Evolutionary conservation across 2,888 invertebrate species (phyloP), one percentile per base, ranked within the genome.

Genomic region (Xylophagus ater): DNA sequence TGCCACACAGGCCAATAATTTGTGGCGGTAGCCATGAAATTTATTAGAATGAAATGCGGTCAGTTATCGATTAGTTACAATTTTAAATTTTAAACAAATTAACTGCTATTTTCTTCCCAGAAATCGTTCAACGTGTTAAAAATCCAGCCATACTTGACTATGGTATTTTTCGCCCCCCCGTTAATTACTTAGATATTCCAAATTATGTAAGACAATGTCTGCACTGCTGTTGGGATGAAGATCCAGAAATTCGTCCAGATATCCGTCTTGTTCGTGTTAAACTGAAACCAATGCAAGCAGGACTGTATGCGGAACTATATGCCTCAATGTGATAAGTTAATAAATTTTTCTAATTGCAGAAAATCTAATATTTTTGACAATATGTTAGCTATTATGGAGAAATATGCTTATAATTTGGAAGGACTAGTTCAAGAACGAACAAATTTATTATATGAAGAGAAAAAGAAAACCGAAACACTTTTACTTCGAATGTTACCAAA

Each of bases 361-460:
- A 85, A 85, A 61, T 76, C 83, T 3, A 86, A 87, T 52, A 86
- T 87, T 48, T 85, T 87, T 55, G 88, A 88, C 65, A 87, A 88
- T 55, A 88, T 89, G 87, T 65, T 89, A 45, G 76, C 81, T 0
- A 85, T 88, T 59, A 88, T 89, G 88, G 88, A 89, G 61, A 87
- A 87, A 57, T 88, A 90, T 56, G 87, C 88, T 1, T 81, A 81
- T 28, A 87, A 88, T 61, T 61, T 90, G 44, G 89, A 89, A 56
- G 78, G 81, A 0, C 65, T 87, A 28, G 86, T 89, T 0, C 83
- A 85, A 45, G 85, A 86, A 53, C 69, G 87, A 43, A 88, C 88
- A 0, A 79, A 79, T 51, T 78, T 85, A 52, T 66, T 89, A 39
- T 70, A 78, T 31, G 81, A 83, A 56, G 89, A 89, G 62, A 88